These are phyloP conservation scores for Chymomyza costata DNA, from an alignment of 1,140 invertebrate species.

Conservation along the genomic window DNA sequence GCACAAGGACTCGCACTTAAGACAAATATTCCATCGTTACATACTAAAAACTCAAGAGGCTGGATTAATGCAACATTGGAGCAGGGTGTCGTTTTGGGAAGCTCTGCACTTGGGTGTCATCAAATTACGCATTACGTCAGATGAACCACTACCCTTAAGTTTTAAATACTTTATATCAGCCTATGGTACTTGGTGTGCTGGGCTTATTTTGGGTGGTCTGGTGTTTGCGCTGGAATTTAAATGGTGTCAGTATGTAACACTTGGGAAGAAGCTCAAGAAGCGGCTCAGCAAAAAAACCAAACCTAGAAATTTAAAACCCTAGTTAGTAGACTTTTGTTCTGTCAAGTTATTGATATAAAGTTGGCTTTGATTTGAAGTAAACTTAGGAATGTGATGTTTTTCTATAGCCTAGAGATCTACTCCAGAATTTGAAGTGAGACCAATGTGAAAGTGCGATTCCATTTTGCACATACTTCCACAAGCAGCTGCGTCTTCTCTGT, in stretches of 20 bases:
- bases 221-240: slow-evolving; percentile 52
- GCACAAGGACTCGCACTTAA: slow-evolving; percentile 54
- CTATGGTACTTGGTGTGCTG: slow-evolving; percentile 49
- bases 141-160: slow-evolving; percentile 37
- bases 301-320: no score
- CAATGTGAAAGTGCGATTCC: no score
- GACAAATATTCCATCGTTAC: slow-evolving; percentile 38
- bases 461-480: no score
- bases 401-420: no score
- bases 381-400: no score
- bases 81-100: slow-evolving; percentile 48
- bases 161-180: slow-evolving; percentile 47
- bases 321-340: no score
- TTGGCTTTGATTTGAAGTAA: no score
- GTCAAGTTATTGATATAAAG: no score
- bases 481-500: no score
- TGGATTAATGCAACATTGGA: slow-evolving; percentile 50
- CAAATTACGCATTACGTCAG: slow-evolving; percentile 26
- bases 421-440: no score
- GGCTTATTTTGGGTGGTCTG: slow-evolving; percentile 41
- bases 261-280: no score
- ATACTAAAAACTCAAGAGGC: slow-evolving; percentile 53
- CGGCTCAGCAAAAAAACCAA: no score
- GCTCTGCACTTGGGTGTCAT: slow-evolving; percentile 37
- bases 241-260: slow-evolving; percentile 30